These are phyloP conservation scores for Clarias batrachus DNA, from an alignment of 2,113 vertebrate species.

Conservation along the genomic window DNA sequence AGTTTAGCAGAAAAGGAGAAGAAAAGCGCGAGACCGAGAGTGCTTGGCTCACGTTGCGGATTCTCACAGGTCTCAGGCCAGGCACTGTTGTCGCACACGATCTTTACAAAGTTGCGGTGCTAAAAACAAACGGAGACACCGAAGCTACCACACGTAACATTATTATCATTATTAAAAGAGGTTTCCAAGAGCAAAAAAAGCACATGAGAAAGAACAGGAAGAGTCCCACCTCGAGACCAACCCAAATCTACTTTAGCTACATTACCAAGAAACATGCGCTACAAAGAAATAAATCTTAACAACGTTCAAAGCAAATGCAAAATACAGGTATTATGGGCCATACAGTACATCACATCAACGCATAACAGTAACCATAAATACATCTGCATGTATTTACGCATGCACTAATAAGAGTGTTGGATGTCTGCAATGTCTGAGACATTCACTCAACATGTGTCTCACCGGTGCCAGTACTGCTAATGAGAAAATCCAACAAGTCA, in stretches of 20 bases:
- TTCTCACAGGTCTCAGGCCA: constrained; percentile 64
- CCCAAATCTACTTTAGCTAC: not conserved
- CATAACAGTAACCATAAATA: not conserved
- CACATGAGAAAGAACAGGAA: not conserved
- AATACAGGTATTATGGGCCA: not conserved
- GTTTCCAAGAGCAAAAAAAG: not conserved
- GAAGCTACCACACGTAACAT: not conserved
- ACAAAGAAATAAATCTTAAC: not conserved
- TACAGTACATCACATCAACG: not conserved
- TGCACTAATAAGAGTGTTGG: not conserved
- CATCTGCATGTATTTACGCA: not conserved
- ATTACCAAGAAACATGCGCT: not conserved
- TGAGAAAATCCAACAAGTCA: not conserved
- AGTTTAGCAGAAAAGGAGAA: constrained; percentile 50
- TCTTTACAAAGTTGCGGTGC: too few species aligned
- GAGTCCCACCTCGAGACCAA: not conserved
- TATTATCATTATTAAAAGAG: too few species aligned
- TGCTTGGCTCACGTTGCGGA: constrained; percentile 57
- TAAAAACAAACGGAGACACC: not conserved
- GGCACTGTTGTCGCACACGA: constrained; percentile 49
- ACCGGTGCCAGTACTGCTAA: not conserved
- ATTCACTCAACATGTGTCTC: not conserved
- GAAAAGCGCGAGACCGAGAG: constrained; percentile 16
- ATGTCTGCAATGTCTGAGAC: not conserved
- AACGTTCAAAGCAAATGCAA: not conserved